These are phyloP conservation scores for Sympetrum striolatum DNA, from an alignment of 2,888 invertebrate genomes.

Conservation along the genomic window DNA sequence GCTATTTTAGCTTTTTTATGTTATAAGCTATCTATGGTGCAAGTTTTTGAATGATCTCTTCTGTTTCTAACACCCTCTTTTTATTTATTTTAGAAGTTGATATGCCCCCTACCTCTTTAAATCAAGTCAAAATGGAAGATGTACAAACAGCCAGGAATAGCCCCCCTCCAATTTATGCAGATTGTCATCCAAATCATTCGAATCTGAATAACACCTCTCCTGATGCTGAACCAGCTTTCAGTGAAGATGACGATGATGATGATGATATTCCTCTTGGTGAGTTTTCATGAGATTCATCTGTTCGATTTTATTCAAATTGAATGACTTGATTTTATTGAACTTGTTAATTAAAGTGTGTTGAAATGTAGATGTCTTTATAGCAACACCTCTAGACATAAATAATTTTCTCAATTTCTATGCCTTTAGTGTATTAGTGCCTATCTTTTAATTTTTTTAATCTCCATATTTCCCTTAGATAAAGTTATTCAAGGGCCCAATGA, in stretches of 20 bases:
- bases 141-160: constrained; percentile 16
- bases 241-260: constrained; percentile 83
- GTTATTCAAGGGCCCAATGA: too few relatives aligned
- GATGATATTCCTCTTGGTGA: constrained; percentile 72
- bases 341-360: too few relatives aligned
- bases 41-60: too few relatives aligned
- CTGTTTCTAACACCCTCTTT: not conserved
- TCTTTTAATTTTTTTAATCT: too few relatives aligned
- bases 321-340: not conserved
- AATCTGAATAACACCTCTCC: constrained; percentile 59
- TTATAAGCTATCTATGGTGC: too few relatives aligned
- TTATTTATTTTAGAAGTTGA: constrained; percentile 1
- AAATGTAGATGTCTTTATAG: too few relatives aligned
- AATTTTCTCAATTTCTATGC: too few relatives aligned
- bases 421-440: too few relatives aligned
- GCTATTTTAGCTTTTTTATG: too few relatives aligned
- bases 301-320: not conserved
- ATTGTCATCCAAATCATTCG: constrained; percentile 58
- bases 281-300: constrained; percentile 15
- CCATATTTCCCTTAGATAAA: too few relatives aligned
- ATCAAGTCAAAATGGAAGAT: constrained; percentile 60
- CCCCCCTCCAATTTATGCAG: constrained; percentile 55
- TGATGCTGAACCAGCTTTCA: constrained; percentile 75
- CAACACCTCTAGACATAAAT: too few relatives aligned
- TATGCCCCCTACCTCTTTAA: constrained; percentile 20